Conservation (phyloP, 2,888 invertebrate species). For the Adelognathus sp. region DNA sequence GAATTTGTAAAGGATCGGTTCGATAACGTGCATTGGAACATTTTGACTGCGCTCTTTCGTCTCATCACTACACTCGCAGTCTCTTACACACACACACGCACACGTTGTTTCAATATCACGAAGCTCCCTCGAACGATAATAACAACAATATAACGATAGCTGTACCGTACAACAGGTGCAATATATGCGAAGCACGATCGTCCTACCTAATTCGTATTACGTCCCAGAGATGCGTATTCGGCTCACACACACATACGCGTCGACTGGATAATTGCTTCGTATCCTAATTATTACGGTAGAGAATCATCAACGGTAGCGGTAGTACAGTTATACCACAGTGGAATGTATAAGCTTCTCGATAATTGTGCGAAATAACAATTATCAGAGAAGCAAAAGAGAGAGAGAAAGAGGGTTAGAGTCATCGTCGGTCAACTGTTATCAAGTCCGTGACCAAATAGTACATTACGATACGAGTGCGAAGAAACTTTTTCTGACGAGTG, state of each 20-base stretch:
- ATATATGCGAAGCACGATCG: neutral
- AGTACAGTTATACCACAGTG: neutral
- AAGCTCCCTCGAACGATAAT: neutral
- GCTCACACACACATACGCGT: neutral
- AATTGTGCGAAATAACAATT: conserved; percentile 42
- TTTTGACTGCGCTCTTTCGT: neutral
- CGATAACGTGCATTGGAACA: neutral
- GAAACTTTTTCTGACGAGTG: too few species aligned
- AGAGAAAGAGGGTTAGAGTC: neutral
- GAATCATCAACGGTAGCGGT: neutral
- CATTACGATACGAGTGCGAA: too few species aligned
- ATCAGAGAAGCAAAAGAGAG: neutral
- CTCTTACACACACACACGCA: neutral
- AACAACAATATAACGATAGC: neutral
- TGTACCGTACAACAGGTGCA: conserved; percentile 5
- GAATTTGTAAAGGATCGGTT: neutral
- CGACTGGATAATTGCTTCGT: conserved; percentile 37
- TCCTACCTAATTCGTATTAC: neutral
- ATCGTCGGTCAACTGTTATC: too few species aligned
- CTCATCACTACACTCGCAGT: neutral
- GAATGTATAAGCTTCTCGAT: conserved; percentile 14
- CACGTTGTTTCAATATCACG: neutral
- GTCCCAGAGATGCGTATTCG: neutral
- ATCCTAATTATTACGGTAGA: conserved; percentile 23
- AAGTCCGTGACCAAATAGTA: too few species aligned